Evolutionary conservation across 2,113 vertebrate species (phyloP), one percentile per base, ranked within the genome.

Genomic region (Chaetodon auriga): DNA sequence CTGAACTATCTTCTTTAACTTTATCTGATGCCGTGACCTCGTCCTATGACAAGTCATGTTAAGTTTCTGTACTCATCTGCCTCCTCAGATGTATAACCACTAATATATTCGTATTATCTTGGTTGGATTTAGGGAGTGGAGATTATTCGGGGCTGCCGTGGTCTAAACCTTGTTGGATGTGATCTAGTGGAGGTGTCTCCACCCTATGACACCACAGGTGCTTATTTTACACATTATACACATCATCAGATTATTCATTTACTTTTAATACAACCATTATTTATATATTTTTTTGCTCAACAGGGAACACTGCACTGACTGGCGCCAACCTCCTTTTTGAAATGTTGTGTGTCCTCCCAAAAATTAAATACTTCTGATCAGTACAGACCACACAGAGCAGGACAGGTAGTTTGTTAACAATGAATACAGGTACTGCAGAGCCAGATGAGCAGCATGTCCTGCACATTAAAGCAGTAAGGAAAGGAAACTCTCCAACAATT

Each of bases 101-200:
- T 63, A 4, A 62, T 55, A 38, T 23, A 14, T 45, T 45, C 7
- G n/a, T 51, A 9, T 68, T 48, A 0, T 83, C 4, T 81, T 79
- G 0, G 1, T 38, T 51, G n/a, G 7, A 10, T 75, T 45, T 35
- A 99, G 98, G 98, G 95, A 64, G 91, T 99, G 82, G 97, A 99
- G 93, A 96, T 99, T 19, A 96, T 99, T 74, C 96, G 97, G 0
- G 98, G 98, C 54, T 98, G 97, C 74, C 95, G 94, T 75, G 97
- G 97, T 6, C 90, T 99, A 48, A 97, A 95, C 25, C 83, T 99
- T 1, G 96, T 99, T 13, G 98, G 98, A 8, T 97, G 98, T 73
- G 98, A 99, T 88, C 95, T 99, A 0, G 98, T 99, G 45, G 98
- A 99, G 90, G 97, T 99, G 0, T 95, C 98, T 0, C 98, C 98